phyloP scores from a whole-genome alignment of 1,140 invertebrate species.

The Ridgeia piscesae region DNA sequence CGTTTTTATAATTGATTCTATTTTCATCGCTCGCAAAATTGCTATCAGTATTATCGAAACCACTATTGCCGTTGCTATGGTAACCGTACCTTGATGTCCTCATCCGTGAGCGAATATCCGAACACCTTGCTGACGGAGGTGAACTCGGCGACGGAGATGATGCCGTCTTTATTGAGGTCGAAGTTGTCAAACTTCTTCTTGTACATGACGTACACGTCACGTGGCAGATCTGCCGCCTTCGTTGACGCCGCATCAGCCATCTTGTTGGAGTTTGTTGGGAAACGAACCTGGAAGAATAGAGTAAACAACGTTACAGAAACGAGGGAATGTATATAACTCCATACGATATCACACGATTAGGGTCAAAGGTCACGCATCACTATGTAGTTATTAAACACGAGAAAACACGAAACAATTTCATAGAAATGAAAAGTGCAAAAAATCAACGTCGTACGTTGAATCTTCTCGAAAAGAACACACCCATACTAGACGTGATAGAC shows the following conservation, averaged over 20 bases:
- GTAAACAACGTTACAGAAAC: neutral
- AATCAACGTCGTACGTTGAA: neutral
- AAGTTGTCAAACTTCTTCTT: slow-evolving; percentile 17
- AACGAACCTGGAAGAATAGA: neutral
- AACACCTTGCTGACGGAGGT: slow-evolving; percentile 25
- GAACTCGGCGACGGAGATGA: slow-evolving; percentile 25
- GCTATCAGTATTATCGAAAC: neutral
- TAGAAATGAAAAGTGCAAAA: too few relatives aligned
- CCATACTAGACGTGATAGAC: neutral
- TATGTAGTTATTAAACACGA: too few relatives aligned
- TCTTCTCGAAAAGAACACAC: neutral
- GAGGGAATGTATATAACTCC: neutral
- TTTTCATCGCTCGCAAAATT: neutral
- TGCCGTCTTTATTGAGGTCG: slow-evolving; percentile 25
- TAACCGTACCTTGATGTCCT: slow-evolving; percentile 22
- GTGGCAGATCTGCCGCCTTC: neutral
- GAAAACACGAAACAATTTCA: too few relatives aligned
- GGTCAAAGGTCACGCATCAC: too few relatives aligned
- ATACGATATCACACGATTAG: neutral
- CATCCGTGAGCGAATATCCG: slow-evolving; percentile 19
- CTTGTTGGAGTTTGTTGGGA: neutral
- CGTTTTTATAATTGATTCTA: neutral
- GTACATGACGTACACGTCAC: slow-evolving; percentile 9
- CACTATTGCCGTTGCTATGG: neutral
- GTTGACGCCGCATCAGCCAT: neutral